Base-by-base conservation (phyloP, 2,888 invertebrate species). In the Platycheirus albimanus region DNA sequence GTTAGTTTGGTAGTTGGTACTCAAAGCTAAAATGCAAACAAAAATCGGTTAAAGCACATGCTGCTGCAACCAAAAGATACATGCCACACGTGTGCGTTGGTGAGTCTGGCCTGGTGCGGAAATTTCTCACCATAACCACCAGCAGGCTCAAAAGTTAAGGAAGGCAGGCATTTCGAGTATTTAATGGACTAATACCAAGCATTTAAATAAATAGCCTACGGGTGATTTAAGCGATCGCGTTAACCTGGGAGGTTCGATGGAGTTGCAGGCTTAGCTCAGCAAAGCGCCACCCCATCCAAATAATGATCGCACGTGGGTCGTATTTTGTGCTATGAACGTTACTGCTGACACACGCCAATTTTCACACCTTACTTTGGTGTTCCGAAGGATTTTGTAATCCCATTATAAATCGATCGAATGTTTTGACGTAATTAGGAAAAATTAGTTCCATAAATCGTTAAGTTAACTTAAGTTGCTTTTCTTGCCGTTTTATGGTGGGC, bases 191-290 rank as follows among this genome's bases (percentile, higher is more conserved):
- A 64, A 80, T 64, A 43, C 28, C 36, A 49, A 51, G 54, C 63
- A 69, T 83, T 83, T 74, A 64, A 78, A 78, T 83, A 83, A 83
- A 83, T 78, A 78, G 83, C 83, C 78, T 43, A 45, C 56, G 75
- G 75, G 41, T 51, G 56, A 49, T 33, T 74, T 74, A 28, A 71
- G 30, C 61, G 43, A 4, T 71, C 49, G 58, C 58, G 56, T 56
- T 78, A 58, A 64, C 43, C 71, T 33, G 70, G 75, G 49, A 49
- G 64, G 49, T 67, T 47, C n/a, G n/a, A n/a, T n/a, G n/a, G n/a
- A n/a, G n/a, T n/a, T n/a, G n/a, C n/a, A n/a, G n/a, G n/a, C n/a
- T n/a, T n/a, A n/a, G n/a, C n/a, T n/a, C n/a, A 33, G 70, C 70
- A 64, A 71, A 81, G 81, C 81, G 81, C 81, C 81, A 81, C 76